These are phyloP conservation scores for Daktulosphaira vitifoliae DNA, from an alignment of 1,140 invertebrate genomes.

Conservation along the genomic window DNA sequence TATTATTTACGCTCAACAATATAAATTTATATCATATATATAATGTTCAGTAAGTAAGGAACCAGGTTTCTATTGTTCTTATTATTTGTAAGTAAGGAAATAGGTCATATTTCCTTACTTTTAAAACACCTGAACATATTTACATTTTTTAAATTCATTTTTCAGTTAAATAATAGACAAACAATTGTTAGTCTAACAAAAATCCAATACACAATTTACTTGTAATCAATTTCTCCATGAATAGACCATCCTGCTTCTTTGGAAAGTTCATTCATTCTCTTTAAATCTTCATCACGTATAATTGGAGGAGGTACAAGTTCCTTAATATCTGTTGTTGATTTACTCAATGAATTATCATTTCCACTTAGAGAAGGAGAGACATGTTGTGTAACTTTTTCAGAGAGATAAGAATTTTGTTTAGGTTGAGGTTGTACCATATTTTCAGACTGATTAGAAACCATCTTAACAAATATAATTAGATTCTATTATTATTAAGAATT, in stretches of 20 bases:
- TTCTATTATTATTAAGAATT: too few relatives aligned
- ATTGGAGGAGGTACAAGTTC: constrained; percentile 59
- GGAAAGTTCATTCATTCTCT: constrained; percentile 81
- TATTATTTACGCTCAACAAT: too few relatives aligned
- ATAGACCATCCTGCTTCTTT: constrained; percentile 83
- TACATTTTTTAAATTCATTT: too few relatives aligned
- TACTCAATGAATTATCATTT: not conserved
- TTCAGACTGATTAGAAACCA: constrained; percentile 26
- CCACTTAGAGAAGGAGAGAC: constrained; percentile 1
- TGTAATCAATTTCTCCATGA: constrained; percentile 89
- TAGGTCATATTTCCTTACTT: too few relatives aligned
- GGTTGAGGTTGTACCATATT: constrained; percentile 17
- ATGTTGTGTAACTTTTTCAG: constrained; percentile 15
- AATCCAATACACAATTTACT: constrained; percentile 46
- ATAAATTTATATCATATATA: too few relatives aligned
- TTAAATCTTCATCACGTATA: constrained; percentile 84
- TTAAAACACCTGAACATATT: too few relatives aligned
- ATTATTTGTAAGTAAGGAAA: too few relatives aligned
- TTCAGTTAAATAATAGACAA: too few relatives aligned
- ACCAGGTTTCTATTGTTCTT: too few relatives aligned
- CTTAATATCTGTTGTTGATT: constrained; percentile 18
- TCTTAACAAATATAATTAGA: not conserved
- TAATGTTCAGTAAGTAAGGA: too few relatives aligned
- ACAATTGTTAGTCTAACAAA: not conserved
- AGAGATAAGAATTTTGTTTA: constrained; percentile 14